Base-by-base conservation (phyloP, 2,113 vertebrate genomes). In the Larimichthys polyactis region DNA sequence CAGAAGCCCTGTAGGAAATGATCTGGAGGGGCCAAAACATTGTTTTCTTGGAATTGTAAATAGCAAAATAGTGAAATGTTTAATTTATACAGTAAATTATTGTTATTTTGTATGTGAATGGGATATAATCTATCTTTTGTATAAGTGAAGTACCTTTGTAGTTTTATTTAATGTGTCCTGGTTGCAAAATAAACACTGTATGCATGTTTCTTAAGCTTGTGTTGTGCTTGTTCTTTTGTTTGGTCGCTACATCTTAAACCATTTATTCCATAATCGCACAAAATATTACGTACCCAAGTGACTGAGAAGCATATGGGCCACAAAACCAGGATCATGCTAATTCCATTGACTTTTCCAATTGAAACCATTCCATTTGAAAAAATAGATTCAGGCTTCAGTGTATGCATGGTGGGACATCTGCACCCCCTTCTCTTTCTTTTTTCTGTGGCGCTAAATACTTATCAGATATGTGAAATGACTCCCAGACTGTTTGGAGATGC, bases 1-100 rank as follows among this genome's bases (percentile, higher is more conserved):
- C 65, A 68, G 75, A 54, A 57, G 69, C 75, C 75, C 67, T 14
- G 64, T 82, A 69, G 70, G 75, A 88, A 86, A 71, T 32, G 11
- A 84, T 57, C 75, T 48, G 19, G 20, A 78, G 60, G 81, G 75
- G 64, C 58, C 60, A 76, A 84, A 82, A 82, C 86, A 72, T 91
- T 90, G 85, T 92, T 92, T 93, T 91, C 85, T 88, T 91, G 67
- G 49, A 90, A 92, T 90, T 96, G 95, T 96, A 95, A 89, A 95
- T 95, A 94, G 90, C 79, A 70, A 92, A 89, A 94, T 92, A 94
- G 90, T 95, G 88, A 94, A 85, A 93, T 89, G 85, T 95, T 94
- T 96, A 94, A 96, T 96, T 96, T 96, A 96, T 96, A 94, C 94
- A 94, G 94, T 96, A 96, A 96, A 93, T 96, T 96, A 96, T 95